These are phyloP conservation scores for Todiramphus chloris DNA, from an alignment of 2,113 vertebrate genomes.

Conservation along the genomic window DNA sequence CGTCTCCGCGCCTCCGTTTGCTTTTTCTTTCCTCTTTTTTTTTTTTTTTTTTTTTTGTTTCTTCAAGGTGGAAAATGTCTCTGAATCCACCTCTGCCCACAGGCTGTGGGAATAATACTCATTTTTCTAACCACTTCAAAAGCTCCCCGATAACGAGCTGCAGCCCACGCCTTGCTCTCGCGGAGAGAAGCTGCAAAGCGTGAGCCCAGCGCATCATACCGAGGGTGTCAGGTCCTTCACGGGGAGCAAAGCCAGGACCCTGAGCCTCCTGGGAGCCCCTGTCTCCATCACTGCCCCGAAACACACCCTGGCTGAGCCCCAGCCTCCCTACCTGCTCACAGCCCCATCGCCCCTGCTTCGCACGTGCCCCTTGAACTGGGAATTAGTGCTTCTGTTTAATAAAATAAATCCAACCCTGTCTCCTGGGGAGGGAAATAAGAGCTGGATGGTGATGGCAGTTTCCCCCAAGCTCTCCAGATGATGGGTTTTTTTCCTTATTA, in stretches of 20 bases:
- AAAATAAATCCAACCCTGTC: neutral
- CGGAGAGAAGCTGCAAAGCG: neutral
- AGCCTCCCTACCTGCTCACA: neutral
- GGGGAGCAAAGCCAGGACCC: too few species aligned
- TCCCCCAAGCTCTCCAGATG: neutral
- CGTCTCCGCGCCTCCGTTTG: fast-evolving
- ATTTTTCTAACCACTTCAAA: conserved; percentile 17
- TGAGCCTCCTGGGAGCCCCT: neutral
- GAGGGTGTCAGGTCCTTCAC: fast-evolving
- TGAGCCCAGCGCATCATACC: fast-evolving
- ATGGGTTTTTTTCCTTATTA: neutral
- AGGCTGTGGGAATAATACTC: neutral
- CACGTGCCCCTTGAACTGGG: neutral
- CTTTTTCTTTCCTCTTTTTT: neutral
- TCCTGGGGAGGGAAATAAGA: neutral
- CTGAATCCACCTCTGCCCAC: neutral
- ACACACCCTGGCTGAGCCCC: neutral
- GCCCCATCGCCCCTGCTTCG: neutral
- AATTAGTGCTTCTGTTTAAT: neutral
- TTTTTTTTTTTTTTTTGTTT: neutral
- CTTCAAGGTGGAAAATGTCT: neutral
- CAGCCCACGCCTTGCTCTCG: neutral
- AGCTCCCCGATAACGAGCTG: neutral
- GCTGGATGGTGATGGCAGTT: neutral
- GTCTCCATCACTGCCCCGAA: neutral